Conservation (phyloP, 2,113 vertebrate genomes). For the Platanista minor region DNA sequence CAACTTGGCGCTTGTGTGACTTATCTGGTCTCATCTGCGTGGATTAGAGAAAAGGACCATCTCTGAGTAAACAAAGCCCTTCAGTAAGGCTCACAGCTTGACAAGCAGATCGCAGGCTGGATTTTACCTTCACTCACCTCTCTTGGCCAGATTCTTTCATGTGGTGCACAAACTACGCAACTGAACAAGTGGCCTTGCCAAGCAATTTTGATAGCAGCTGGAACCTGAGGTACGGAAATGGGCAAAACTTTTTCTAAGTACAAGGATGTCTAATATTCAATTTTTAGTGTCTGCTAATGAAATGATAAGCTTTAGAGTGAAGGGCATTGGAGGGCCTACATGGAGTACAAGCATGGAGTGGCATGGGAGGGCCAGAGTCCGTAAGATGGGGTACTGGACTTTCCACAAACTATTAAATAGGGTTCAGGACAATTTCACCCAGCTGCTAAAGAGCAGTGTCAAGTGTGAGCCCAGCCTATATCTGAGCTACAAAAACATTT, state of each 20-base stretch:
- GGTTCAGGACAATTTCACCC: neutral
- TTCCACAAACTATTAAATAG: neutral
- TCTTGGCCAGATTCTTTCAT: neutral
- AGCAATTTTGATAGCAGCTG: neutral
- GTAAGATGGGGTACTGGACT: too few species aligned
- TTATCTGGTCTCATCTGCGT: neutral
- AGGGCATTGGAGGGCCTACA: neutral
- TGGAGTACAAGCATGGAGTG: rapidly evolving
- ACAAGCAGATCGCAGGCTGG: neutral
- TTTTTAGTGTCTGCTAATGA: neutral
- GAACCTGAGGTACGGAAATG: neutral
- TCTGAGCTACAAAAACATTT: neutral
- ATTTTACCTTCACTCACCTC: neutral
- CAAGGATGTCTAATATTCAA: neutral
- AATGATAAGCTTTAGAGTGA: neutral
- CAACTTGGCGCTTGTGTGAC: neutral
- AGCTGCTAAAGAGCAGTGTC: neutral
- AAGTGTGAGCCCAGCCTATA: neutral
- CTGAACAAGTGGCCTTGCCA: neutral
- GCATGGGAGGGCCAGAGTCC: neutral
- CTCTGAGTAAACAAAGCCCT: neutral
- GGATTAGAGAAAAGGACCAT: neutral
- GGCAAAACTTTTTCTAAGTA: neutral
- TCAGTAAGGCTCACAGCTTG: neutral
- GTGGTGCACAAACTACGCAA: neutral